phyloP scores from a whole-genome alignment of 2,113 vertebrate genomes.

The rabbit (Oryctolagus cuniculus) region mOryCun1.1 NC_091435.1:85963001-85963500 shows the following conservation, averaged over 20 bases:
- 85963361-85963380: too few relatives aligned
- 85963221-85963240: background rate
- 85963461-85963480: background rate
- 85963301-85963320: too few relatives aligned
- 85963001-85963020: constrained; percentile 66
- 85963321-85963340: too few relatives aligned
- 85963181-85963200: too few relatives aligned
- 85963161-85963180: background rate
- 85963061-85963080: constrained; percentile 91
- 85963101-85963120: constrained; percentile 86
- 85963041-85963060: constrained; percentile 92
- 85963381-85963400: background rate
- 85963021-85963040: constrained; percentile 89
- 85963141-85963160: background rate
- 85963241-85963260: too few relatives aligned
- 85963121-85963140: background rate
- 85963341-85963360: too few relatives aligned
- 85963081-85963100: constrained; percentile 90
- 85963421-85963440: constrained; percentile 53
- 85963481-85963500: background rate
- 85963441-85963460: background rate
- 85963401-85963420: background rate
- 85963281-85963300: too few relatives aligned
- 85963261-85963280: too few relatives aligned
- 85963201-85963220: background rate